Evolutionary conservation across 2,888 invertebrate species (phyloP), one percentile per base, ranked within the genome.

Genomic region (Ophion slaviceki): DNA sequence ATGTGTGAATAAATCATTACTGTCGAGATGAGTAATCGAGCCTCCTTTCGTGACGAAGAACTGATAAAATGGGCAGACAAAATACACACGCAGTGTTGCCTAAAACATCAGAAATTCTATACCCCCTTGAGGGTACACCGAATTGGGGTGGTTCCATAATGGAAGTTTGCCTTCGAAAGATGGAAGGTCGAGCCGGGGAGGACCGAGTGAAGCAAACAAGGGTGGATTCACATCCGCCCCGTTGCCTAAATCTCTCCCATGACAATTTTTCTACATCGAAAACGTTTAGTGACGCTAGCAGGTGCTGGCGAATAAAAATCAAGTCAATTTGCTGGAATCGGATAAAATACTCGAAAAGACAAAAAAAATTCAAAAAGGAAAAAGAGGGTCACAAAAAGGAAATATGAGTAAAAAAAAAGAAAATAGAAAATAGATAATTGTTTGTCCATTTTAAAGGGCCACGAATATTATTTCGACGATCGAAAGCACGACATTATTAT

Each of bases 61-160:
- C 1, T 10, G n/a, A 68, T 68, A 70, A 70, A 45, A 8, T 28
- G 28, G 5, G 0, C 7, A 4, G 8, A 24, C 5, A 24, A 47
- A 68, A 68, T 28, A 64, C 11, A 64, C 64, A 64, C 64, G 14
- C 64, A 64, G 24, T 47, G 24, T 14, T 47, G 5, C 47, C 20
- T 47, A 20, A 79, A 71, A 71, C 32, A 62, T 79, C 57, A 28
- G 62, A 66, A 82, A 64, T 47, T 71, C 82, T n/a, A 57, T 20
- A 79, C 36, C 59, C 75, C 24, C 28, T 47, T n/a, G 45, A 36
- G 70, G 45, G 11, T 17, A 20, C 40, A 67, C 66, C 47, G 66
- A 74, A 72, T 82, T 61, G 67, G 72, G 72, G 57, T 80, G 47
- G 62, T 82, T 62, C 17, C 36, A 45, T 78, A 71, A 71, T 77